Conservation (phyloP, 2,113 vertebrate species). For the Oreochromis spilurus region DNA sequence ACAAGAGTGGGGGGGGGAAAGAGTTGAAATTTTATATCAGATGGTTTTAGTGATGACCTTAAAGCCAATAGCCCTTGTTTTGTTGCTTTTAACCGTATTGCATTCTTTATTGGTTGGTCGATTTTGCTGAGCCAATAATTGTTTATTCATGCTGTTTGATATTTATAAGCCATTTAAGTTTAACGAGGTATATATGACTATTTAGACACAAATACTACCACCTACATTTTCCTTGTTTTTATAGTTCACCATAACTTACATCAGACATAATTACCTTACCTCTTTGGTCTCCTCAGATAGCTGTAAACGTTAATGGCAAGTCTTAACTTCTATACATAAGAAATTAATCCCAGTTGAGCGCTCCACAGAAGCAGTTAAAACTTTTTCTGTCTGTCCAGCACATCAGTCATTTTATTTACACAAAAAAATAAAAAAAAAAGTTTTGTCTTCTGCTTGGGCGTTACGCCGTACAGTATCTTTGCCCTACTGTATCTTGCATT, state of each 20-base stretch:
- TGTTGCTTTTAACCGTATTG: background rate
- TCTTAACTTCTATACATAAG: background rate
- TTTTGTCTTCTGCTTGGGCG: background rate
- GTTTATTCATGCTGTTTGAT: conserved; percentile 2
- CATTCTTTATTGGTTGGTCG: background rate
- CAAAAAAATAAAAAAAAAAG: background rate
- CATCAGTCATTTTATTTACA: background rate
- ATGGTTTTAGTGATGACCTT: conserved; percentile 19
- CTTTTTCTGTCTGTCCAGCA: background rate
- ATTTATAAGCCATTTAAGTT: conserved; percentile 39
- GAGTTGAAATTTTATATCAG: background rate
- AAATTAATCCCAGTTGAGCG: background rate
- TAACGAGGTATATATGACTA: background rate
- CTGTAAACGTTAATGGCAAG: conserved; percentile 10
- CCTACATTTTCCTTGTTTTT: background rate
- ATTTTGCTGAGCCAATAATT: background rate
- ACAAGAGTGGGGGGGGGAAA: background rate
- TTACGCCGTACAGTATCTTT: background rate
- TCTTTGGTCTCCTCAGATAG: background rate
- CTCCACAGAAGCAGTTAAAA: background rate
- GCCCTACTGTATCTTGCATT: background rate
- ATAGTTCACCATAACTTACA: background rate
- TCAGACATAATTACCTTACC: background rate
- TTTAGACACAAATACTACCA: background rate
- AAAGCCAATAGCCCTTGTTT: background rate